Evolutionary conservation across 2,113 vertebrate species (phyloP).

Genomic region (Corvus cornix): DNA sequence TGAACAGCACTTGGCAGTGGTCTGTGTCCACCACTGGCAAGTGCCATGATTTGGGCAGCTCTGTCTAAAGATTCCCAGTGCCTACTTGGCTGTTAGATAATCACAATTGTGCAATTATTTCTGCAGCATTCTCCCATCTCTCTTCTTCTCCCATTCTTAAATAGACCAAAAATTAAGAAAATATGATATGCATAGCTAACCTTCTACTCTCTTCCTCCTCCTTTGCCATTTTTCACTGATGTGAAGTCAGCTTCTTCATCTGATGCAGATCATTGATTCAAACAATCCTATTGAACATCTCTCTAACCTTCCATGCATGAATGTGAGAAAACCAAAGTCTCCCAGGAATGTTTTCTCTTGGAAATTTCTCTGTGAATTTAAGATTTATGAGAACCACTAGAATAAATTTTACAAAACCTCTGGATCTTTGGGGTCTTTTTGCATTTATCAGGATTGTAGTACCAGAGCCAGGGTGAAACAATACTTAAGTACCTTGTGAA

Average conservation of each 20-base stretch:
- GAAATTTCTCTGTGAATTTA: neutral
- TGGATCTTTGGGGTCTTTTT: neutral
- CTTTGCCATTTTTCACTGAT: neutral
- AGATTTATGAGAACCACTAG: neutral
- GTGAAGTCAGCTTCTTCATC: neutral
- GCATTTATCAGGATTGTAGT: neutral
- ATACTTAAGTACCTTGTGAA: neutral
- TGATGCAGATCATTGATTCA: neutral
- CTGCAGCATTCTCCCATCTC: neutral
- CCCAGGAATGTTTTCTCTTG: neutral
- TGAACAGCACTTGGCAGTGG: fast-evolving
- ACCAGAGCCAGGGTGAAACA: neutral
- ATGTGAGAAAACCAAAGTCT: neutral
- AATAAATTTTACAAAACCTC: neutral
- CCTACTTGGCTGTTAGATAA: neutral
- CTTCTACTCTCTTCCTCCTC: neutral
- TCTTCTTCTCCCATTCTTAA: neutral
- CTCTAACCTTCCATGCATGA: neutral
- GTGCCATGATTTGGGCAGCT: neutral
- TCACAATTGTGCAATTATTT: neutral
- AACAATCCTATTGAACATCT: neutral
- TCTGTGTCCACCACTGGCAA: neutral
- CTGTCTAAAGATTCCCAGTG: neutral
- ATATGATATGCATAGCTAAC: neutral
- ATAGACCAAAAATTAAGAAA: neutral